Evolutionary conservation across 64 coral and sea anemone species (phyloP).

Genomic region (Porites lutea): DNA sequence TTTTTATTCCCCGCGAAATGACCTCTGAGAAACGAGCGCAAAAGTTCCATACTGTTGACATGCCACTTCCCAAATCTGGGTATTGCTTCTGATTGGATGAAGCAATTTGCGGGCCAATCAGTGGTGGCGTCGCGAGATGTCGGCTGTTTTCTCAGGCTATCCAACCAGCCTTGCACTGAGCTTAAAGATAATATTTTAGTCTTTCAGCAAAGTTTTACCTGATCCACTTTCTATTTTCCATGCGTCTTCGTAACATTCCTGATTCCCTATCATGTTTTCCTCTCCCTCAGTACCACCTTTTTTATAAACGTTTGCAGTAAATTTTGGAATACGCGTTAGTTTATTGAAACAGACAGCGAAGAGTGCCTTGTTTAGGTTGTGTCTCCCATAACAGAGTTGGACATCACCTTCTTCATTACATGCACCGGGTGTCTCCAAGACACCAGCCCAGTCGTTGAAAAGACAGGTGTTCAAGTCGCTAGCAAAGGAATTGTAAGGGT

Average conservation of each 20-base stretch:
- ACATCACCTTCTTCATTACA: background rate
- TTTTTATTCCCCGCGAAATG: no score
- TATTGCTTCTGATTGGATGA: no score
- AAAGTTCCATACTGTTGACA: no score
- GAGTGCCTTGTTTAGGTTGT: background rate
- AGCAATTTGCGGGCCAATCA: no score
- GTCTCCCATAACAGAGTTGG: background rate
- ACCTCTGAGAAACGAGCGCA: no score
- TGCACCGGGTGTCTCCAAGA: background rate
- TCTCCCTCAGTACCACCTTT: background rate
- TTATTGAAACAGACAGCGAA: conserved; percentile 17
- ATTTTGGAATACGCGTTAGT: background rate
- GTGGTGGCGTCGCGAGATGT: no score
- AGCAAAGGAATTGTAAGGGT: conserved; percentile 7
- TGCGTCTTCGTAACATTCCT: background rate
- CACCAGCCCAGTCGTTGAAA: conserved; percentile 4
- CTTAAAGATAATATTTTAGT: no score
- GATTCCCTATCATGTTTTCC: background rate
- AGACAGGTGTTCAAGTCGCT: background rate
- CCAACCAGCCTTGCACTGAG: no score
- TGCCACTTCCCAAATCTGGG: no score
- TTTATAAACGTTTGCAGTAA: background rate
- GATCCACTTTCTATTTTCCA: background rate
- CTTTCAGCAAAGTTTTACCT: background rate
- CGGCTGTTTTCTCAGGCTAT: no score